Conservation (phyloP, 2,888 invertebrate genomes). For the Schizotus pectinicornis region DNA sequence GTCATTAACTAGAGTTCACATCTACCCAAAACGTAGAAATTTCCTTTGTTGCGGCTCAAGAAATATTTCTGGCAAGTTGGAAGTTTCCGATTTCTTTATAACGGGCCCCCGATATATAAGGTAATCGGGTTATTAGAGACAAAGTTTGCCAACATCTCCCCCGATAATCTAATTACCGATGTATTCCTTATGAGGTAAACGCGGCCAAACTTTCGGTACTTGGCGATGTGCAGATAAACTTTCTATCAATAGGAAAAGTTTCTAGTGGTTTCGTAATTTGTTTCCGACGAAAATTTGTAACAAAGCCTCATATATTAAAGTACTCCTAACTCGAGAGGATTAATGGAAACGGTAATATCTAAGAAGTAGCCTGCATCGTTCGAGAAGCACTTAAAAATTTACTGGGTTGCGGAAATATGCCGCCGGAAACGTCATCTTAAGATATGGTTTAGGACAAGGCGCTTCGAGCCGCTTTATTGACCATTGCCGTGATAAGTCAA, state of each 20-base stretch:
- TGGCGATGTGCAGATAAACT: constrained; percentile 19
- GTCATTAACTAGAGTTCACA: constrained; percentile 12
- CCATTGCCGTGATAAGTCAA: too few species aligned
- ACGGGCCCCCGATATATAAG: neutral
- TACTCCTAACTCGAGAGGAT: constrained; percentile 14
- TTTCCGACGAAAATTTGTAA: constrained; percentile 18
- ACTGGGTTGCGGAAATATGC: constrained; percentile 9
- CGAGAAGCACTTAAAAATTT: constrained; percentile 11
- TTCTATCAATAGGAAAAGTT: constrained; percentile 25
- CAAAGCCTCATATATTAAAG: constrained; percentile 21
- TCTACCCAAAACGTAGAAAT: neutral
- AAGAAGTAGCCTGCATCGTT: neutral
- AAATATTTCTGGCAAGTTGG: neutral
- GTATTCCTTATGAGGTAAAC: constrained; percentile 14
- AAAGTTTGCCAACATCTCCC: constrained; percentile 13
- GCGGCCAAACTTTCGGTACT: constrained; percentile 12
- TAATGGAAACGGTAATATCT: constrained; percentile 6
- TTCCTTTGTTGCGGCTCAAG: too few species aligned
- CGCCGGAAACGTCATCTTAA: too few species aligned
- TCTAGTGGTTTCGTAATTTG: constrained; percentile 26
- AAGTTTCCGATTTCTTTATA: constrained; percentile 16
- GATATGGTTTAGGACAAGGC: too few species aligned
- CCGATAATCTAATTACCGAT: constrained; percentile 15
- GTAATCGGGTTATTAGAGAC: constrained; percentile 15
- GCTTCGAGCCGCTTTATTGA: too few species aligned